Conservation (phyloP, 1,140 invertebrate genomes). For the Orussus abietinus region DNA sequence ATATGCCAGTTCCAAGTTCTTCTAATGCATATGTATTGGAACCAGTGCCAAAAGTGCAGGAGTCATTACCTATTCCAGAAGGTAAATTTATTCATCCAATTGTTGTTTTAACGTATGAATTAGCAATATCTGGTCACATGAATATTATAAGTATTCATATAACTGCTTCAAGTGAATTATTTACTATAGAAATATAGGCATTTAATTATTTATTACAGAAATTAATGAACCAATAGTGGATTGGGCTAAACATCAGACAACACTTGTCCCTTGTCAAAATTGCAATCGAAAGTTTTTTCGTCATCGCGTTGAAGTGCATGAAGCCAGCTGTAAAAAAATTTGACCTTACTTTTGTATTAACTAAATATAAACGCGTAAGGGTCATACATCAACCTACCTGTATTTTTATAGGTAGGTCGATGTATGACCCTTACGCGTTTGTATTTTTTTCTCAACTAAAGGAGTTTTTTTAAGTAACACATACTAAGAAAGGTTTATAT, state of each 20-base stretch:
- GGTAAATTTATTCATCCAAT: conserved; percentile 3
- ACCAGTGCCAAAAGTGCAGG: not conserved
- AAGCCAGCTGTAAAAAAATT: conserved; percentile 22
- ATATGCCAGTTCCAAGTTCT: conserved; percentile 1
- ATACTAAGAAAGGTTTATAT: conserved; percentile 2
- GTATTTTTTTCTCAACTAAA: not conserved
- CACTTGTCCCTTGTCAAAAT: conserved; percentile 26
- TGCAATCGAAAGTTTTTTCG: conserved; percentile 32
- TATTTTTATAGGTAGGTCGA: too few relatives aligned
- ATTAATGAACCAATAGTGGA: conserved; percentile 20
- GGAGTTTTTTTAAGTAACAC: not conserved
- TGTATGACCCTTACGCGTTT: not conserved
- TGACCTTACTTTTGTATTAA: conserved; percentile 12
- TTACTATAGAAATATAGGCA: not conserved
- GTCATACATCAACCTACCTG: too few relatives aligned
- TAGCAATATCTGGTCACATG: too few relatives aligned
- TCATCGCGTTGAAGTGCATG: conserved; percentile 27
- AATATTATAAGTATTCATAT: conserved; percentile 5
- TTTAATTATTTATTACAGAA: conserved; percentile 19
- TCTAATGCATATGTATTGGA: conserved; percentile 5
- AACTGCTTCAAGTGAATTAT: conserved; percentile 6
- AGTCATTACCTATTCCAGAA: conserved; percentile 15
- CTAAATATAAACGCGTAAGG: not conserved
- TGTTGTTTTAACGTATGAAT: too few relatives aligned
- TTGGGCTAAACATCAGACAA: conserved; percentile 25